phyloP scores from a whole-genome alignment of 2,888 invertebrate genomes.

The Folsomia candida region DNA sequence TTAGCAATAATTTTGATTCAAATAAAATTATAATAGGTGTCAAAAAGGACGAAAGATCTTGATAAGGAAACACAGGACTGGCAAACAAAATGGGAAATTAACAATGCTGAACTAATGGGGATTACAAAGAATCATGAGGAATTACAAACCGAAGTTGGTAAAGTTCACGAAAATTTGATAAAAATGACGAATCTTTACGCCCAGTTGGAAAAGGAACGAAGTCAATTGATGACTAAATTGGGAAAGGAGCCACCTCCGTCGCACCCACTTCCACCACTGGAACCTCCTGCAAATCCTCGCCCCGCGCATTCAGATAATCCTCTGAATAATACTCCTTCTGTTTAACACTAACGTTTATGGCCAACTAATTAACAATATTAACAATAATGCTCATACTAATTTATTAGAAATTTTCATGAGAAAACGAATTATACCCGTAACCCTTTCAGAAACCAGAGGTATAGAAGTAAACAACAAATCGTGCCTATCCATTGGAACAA shows the following conservation, averaged over 20 bases:
- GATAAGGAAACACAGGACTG: slow-evolving; percentile 44
- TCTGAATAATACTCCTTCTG: too few relatives aligned
- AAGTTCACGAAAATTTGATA: slow-evolving; percentile 43
- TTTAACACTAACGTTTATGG: too few relatives aligned
- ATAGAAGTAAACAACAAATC: too few relatives aligned
- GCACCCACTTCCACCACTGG: neutral
- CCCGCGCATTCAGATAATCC: too few relatives aligned
- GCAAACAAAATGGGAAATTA: slow-evolving; percentile 47
- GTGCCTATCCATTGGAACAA: too few relatives aligned
- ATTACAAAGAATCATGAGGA: slow-evolving; percentile 40
- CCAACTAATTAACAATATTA: too few relatives aligned
- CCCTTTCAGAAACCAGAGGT: too few relatives aligned
- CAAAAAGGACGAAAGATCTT: slow-evolving; percentile 36
- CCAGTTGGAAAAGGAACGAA: slow-evolving; percentile 43
- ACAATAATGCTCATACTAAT: too few relatives aligned
- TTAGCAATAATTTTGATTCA: too few relatives aligned
- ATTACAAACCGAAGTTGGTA: slow-evolving; percentile 39
- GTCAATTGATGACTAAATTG: slow-evolving; percentile 37
- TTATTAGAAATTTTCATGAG: too few relatives aligned
- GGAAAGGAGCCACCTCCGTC: slow-evolving; percentile 15
- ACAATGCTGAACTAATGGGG: slow-evolving; percentile 32
- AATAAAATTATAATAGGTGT: slow-evolving; percentile 25
- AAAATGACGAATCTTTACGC: slow-evolving; percentile 47
- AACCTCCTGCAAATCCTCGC: neutral
- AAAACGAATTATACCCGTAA: too few relatives aligned